These are phyloP conservation scores for Pachycephus smyrnensis DNA, from an alignment of 2,888 invertebrate species.

Conservation along the genomic window DNA sequence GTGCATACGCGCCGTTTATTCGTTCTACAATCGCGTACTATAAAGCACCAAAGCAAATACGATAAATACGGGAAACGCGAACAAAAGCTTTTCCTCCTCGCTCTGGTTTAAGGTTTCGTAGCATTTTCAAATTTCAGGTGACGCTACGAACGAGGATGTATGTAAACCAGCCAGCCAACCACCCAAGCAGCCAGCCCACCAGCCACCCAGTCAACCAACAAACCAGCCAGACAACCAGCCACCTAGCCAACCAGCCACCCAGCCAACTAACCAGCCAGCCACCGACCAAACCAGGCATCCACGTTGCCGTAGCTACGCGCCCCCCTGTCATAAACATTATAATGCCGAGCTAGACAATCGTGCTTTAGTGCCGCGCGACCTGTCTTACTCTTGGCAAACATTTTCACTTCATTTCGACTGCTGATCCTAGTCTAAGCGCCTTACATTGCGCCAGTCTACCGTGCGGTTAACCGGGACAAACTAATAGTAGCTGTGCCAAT, in stretches of 20 bases:
- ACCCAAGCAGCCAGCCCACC: not conserved
- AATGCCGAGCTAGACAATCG: constrained; percentile 33
- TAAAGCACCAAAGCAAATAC: not conserved
- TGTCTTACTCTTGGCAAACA: constrained; percentile 30
- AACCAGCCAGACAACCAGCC: too few species aligned
- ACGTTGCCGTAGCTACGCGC: not conserved
- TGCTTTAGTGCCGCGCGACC: constrained; percentile 23
- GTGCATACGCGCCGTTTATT: not conserved
- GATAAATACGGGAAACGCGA: not conserved
- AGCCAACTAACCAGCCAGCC: not conserved
- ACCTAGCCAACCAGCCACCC: not conserved
- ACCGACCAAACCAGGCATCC: not conserved
- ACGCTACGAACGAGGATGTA: not conserved
- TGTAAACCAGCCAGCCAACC: not conserved
- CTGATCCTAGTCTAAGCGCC: constrained; percentile 25
- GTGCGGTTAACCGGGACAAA: not conserved
- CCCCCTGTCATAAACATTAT: constrained; percentile 29
- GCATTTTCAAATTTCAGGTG: constrained; percentile 2
- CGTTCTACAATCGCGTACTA: not conserved
- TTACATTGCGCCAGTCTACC: not conserved
- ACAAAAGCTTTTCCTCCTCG: not conserved
- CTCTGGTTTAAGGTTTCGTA: not conserved
- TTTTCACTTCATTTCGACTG: constrained; percentile 31
- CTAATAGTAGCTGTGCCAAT: not conserved
- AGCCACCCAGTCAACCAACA: too few species aligned